A percentile compares a stretch with the other conserved stretches of the same genome.
These are phyloP conservation scores for Labroides dimidiatus DNA, from an alignment of 2,797 vertebrate species.

Conservation along the genomic window DNA sequence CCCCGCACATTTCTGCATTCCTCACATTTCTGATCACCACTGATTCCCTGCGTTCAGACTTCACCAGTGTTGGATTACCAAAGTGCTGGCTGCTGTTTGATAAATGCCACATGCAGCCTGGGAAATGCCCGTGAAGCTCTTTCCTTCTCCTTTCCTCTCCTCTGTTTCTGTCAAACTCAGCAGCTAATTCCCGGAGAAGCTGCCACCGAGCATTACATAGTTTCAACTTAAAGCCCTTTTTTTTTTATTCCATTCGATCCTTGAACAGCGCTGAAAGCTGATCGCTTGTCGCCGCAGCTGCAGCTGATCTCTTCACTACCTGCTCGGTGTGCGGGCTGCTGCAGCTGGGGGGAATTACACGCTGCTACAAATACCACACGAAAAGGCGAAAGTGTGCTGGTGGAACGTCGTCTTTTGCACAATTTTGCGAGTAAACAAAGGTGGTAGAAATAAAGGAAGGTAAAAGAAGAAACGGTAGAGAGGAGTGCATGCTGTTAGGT, in stretches of 20 bases:
- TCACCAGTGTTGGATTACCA: conserved; percentile 59
- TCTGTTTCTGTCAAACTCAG: conserved; percentile 48
- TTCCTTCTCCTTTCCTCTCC: not conserved
- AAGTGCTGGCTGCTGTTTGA: conserved; percentile 42
- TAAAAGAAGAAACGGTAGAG: conserved; percentile 16
- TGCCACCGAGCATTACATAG: conserved; percentile 23
- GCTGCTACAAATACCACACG: conserved; percentile 37
- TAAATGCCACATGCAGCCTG: conserved; percentile 62
- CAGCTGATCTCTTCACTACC: conserved; percentile 51
- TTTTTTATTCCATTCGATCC: conserved; percentile 36
- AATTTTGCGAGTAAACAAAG: conserved; percentile 42
- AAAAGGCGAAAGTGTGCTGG: conserved; percentile 32
- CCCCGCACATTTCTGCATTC: conserved; percentile 67
- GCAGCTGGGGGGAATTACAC: conserved; percentile 69
- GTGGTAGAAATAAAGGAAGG: conserved; percentile 40
- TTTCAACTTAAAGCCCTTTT: conserved; percentile 31
- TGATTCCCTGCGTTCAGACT: conserved; percentile 54
- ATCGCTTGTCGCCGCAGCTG: conserved; percentile 38
- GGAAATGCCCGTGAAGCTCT: conserved; percentile 53
- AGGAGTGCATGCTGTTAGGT: conserved; percentile 3
- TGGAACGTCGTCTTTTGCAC: conserved; percentile 51
- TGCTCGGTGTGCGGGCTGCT: conserved; percentile 38
- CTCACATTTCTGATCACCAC: conserved; percentile 64
- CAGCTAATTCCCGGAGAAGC: conserved; percentile 48
- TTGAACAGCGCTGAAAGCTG: conserved; percentile 31